Evolutionary conservation across 2,113 vertebrate genomes (phyloP), one percentile per base, ranked within the genome.

Genomic region (Gopherus evgoodei): DNA sequence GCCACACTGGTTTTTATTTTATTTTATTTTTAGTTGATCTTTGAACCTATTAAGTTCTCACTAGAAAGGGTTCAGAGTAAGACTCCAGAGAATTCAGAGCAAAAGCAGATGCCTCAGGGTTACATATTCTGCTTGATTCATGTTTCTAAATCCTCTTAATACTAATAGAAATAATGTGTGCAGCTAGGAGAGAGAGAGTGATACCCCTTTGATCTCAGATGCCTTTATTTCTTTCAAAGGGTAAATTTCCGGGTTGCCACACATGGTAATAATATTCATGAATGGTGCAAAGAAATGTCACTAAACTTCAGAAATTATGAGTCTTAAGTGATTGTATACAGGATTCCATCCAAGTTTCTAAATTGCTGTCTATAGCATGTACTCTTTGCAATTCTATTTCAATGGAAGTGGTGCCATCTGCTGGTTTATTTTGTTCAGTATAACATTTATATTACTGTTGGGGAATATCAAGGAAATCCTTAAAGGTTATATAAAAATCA

Each of bases 51-150:
- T 19, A 0, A 24, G 2, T 25, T 86, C n/a, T 17, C 13, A 38
- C 4, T 12, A 81, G 3, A 79, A 91, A 88, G 27, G 27, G 81
- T 10, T 78, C 1, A 57, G 1, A 6, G 0, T 22, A 1, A 47
- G 1, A 42, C 42, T 89, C n/a, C 16, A 22, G n/a, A 52, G 5
- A 44, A 87, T 19, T 79, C 3, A 47, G 14, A 0, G 38, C 53
- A 44, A 87, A 75, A 29, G 17, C 62, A 6, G 14, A 12, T 17
- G 27, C 65, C 35, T 69, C 65, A 72, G 65, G 19, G n/a, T 72
- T 72, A n/a, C n/a, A 72, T 72, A 72, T 72, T 72, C n/a, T 38
- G 8, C 65, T 72, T 72, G 65, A 72, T 72, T 72, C n/a, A 72
- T 38, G n/a, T 72, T 72, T 72, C n/a, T 38, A 38, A n/a, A 72